Evolutionary conservation across 2,113 vertebrate species (phyloP), one percentile per base, ranked within the genome.

Genomic region (Tachysurus vachellii): DNA sequence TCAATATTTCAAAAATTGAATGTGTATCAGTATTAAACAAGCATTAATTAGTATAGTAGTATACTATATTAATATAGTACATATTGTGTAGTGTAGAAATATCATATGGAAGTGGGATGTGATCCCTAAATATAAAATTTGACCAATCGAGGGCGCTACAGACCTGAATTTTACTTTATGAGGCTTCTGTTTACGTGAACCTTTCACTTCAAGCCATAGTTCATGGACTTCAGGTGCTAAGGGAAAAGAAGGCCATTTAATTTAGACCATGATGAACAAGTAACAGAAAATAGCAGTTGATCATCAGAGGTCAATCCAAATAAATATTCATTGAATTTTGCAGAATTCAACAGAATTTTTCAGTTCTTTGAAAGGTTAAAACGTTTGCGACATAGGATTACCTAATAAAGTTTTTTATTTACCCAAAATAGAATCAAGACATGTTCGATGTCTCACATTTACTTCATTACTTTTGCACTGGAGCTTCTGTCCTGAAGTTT

Each of bases 71-170:
- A 57, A 57, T 36, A 62, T 8, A 26, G 12, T 11, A 77, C 64
- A 16, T 16, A 31, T 68, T 3, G 10, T 64, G 3, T 28, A 66
- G 12, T 28, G 11, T 66, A 66, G 26, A 66, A 66, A 66, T 66
- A 28, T 70, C 14, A 36, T 36, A 14, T 13, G n/a, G 26, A 62
- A 62, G 61, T 62, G 61, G 23, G 21, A n/a, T 62, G 9, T 26
- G 61, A 64, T 26, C 61, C n/a, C 23, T 11, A 5, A 3, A 56
- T 14, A 56, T 16, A 56, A 56, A 16, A 12, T 12, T 54, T 5
- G 19, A 61, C 44, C 87, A 31, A 1, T 42, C 84, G 89, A 84
- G 87, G 89, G 87, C 85, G 85, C 87, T 68, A 82, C 31, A 83
- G 88, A 79, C 42, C 19, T n/a, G 19, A 82, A 10, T 36, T 61